Conservation (phyloP, 2,888 invertebrate genomes). For the Noctuana brunneofusca region DNA sequence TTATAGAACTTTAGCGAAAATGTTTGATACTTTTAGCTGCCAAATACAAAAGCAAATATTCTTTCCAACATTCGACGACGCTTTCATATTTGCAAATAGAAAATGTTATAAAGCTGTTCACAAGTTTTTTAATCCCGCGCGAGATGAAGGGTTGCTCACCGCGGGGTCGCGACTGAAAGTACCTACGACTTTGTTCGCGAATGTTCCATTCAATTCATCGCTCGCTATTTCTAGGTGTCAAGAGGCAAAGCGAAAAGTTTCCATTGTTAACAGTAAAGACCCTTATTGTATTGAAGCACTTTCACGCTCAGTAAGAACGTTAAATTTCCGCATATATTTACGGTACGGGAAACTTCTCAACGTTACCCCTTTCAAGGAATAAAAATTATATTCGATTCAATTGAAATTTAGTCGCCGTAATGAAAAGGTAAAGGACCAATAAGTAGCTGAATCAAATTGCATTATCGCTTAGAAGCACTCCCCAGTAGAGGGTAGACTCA, state of each 20-base stretch:
- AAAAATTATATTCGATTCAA: slow-evolving; percentile 48
- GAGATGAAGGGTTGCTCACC: slow-evolving; percentile 53
- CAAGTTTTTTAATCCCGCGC: slow-evolving; percentile 67
- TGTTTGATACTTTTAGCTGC: not conserved
- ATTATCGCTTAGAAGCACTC: slow-evolving; percentile 67
- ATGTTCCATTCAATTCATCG: slow-evolving; percentile 57
- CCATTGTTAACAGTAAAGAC: slow-evolving; percentile 55
- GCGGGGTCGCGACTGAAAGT: slow-evolving; percentile 42
- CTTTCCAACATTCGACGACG: slow-evolving; percentile 12
- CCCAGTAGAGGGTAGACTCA: slow-evolving; percentile 60
- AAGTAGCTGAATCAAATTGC: slow-evolving; percentile 77
- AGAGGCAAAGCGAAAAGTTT: slow-evolving; percentile 64
- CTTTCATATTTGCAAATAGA: slow-evolving; percentile 24
- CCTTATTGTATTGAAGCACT: slow-evolving; percentile 55
- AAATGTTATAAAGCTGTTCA: slow-evolving; percentile 45
- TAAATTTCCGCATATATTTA: slow-evolving; percentile 44
- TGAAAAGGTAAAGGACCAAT: slow-evolving; percentile 76
- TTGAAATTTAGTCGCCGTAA: slow-evolving; percentile 62
- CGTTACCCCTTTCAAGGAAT: slow-evolving; percentile 42
- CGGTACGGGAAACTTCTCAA: slow-evolving; percentile 35
- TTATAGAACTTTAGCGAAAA: not conserved
- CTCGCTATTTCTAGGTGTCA: slow-evolving; percentile 59
- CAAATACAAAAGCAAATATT: slow-evolving; percentile 11
- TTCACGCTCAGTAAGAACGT: slow-evolving; percentile 51
- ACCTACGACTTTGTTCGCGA: slow-evolving; percentile 47